phyloP scores from a whole-genome alignment of 1,140 invertebrate species.

The Zaprionus africanus region DNA sequence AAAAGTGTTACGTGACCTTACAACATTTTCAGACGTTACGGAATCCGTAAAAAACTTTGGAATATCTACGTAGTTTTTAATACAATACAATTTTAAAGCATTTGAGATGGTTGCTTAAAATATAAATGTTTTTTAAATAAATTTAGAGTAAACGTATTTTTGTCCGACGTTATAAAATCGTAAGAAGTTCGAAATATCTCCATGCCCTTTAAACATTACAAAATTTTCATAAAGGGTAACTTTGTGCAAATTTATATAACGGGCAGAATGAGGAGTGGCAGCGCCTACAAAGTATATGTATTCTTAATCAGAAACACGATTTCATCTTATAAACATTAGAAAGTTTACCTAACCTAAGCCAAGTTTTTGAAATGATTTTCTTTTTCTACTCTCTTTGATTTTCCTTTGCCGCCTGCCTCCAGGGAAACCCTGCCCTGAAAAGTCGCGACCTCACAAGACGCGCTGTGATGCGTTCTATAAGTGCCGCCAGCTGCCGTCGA shows the following conservation, averaged over 20 bases:
- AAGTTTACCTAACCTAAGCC: background rate
- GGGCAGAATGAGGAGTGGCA: no score
- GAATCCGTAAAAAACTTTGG: background rate
- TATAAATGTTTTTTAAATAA: background rate
- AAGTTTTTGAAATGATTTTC: conserved; percentile 1
- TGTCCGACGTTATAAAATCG: no score
- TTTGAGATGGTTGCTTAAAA: no score
- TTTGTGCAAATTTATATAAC: no score
- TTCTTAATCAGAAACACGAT: no score
- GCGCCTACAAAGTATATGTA: no score
- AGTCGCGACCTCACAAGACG: conserved; percentile 84
- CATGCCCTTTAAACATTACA: no score
- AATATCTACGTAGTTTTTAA: background rate
- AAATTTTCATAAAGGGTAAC: no score
- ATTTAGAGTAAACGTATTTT: background rate
- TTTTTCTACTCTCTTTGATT: conserved; percentile 11
- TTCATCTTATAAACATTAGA: no score
- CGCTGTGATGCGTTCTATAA: conserved; percentile 85
- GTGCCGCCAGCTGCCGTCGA: conserved; percentile 85
- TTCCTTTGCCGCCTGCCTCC: background rate
- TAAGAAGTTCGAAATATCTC: no score
- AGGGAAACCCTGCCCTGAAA: conserved; percentile 85
- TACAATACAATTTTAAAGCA: background rate
- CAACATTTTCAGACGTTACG: background rate
- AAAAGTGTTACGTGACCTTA: background rate